phyloP scores from a whole-genome alignment of 2,113 vertebrate species.

The Tylochromis polylepis region DNA sequence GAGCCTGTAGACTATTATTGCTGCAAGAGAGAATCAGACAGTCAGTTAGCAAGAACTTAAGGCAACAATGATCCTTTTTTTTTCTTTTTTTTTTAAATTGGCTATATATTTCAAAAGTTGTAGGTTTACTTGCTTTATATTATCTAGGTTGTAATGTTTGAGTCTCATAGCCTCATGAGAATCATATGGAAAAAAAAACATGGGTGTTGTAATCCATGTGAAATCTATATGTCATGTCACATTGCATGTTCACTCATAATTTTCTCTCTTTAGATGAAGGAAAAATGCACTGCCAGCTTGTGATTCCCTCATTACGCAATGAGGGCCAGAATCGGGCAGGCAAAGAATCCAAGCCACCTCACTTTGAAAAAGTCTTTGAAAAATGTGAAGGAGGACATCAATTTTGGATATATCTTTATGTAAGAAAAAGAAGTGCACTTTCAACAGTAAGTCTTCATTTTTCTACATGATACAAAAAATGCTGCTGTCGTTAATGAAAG shows the following conservation, averaged over 20 bases:
- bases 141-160: background rate
- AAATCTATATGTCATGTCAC: background rate
- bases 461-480: too few species aligned
- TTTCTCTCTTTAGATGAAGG: background rate
- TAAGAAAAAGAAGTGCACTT: background rate
- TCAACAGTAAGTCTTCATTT: background rate
- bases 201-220: background rate
- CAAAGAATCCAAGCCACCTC: background rate
- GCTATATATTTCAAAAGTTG: background rate
- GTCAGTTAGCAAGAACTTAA: background rate
- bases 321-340: background rate
- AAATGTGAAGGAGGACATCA: background rate
- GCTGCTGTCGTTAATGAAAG: too few species aligned
- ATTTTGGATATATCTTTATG: background rate
- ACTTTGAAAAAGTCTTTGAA: background rate
- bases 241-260: background rate
- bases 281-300: background rate
- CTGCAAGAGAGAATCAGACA: slow-evolving; percentile 43
- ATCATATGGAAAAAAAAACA: background rate
- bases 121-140: background rate
- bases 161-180: background rate
- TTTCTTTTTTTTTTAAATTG: too few species aligned
- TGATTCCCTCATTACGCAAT: background rate
- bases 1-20: slow-evolving; percentile 83
- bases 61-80: background rate